Percentiles rank a stretch among this genome's conserved stretches.
phyloP scores from a whole-genome alignment of 2,113 vertebrate species.

The Tinamus guttatus region DNA sequence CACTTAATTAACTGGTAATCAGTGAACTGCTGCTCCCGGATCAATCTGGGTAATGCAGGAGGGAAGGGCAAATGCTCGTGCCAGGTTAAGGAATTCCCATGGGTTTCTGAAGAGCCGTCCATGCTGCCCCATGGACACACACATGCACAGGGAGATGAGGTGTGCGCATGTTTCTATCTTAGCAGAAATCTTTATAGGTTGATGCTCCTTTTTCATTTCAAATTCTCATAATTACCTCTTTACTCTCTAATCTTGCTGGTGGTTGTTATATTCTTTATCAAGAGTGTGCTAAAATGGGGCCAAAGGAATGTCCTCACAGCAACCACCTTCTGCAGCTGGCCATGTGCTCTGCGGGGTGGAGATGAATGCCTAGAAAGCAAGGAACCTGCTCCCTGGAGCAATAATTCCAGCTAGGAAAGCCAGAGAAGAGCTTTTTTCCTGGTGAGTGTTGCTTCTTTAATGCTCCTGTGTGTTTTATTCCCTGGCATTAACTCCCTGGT shows the following conservation, averaged over 20 bases:
- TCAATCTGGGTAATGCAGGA: neutral
- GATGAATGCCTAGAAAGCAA: neutral
- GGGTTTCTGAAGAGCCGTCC: neutral
- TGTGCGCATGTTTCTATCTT: too few relatives aligned
- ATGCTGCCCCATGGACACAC: too few relatives aligned
- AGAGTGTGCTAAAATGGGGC: neutral
- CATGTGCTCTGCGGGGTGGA: rapidly evolving
- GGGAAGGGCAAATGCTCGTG: rapidly evolving
- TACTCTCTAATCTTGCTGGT: neutral
- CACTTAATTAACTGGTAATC: conserved; percentile 13
- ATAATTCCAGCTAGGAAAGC: neutral
- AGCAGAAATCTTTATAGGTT: neutral
- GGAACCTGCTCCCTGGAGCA: neutral
- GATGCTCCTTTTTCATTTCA: neutral
- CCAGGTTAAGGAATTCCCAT: neutral
- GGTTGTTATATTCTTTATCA: neutral
- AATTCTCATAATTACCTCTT: neutral
- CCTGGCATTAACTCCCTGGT: neutral
- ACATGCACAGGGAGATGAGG: rapidly evolving
- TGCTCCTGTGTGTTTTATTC: neutral
- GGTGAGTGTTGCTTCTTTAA: rapidly evolving
- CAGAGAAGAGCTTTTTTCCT: neutral
- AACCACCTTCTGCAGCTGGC: neutral
- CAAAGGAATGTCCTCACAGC: rapidly evolving
- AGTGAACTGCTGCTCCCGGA: neutral